Conservation (phyloP, 23 tunicate species). For the Ciona savignyi region DNA sequence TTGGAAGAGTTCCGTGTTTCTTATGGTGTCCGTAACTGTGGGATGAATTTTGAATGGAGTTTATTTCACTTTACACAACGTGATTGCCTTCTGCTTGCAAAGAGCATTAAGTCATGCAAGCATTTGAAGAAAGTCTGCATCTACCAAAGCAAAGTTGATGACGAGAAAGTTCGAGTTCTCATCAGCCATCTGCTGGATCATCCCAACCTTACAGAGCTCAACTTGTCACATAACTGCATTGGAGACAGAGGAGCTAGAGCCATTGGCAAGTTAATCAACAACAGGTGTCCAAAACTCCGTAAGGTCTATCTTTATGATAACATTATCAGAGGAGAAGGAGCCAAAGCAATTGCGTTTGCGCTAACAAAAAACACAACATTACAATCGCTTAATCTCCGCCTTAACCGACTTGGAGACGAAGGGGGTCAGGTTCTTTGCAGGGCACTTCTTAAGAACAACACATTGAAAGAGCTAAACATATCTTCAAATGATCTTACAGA, state of each 20-base stretch:
- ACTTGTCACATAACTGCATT: slow-evolving; percentile 82
- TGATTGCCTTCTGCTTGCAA: slow-evolving; percentile 79
- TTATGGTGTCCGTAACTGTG: slow-evolving; percentile 81
- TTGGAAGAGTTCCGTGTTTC: slow-evolving; percentile 65
- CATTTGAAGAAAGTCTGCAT: slow-evolving; percentile 43
- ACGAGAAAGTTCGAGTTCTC: slow-evolving; percentile 55
- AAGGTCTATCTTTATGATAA: slow-evolving; percentile 63
- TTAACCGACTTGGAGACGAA: slow-evolving; percentile 88
- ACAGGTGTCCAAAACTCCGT: slow-evolving; percentile 81
- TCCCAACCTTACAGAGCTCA: slow-evolving; percentile 50
- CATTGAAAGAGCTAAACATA: slow-evolving; percentile 43
- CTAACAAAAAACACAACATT: slow-evolving; percentile 54
- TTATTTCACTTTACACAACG: slow-evolving; percentile 83
- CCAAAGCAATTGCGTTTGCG: slow-evolving; percentile 81
- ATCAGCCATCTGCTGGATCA: slow-evolving; percentile 76
- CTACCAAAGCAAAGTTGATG: slow-evolving; percentile 85
- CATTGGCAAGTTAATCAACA: slow-evolving; percentile 84
- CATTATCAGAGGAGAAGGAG: slow-evolving; percentile 68
- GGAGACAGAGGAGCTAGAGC: slow-evolving; percentile 91
- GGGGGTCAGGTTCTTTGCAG: slow-evolving; percentile 81
- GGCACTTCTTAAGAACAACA: slow-evolving; percentile 51
- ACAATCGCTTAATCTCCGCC: slow-evolving; percentile 42
- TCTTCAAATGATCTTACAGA: slow-evolving; percentile 74
- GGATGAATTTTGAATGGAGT: slow-evolving; percentile 99
- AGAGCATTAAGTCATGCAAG: slow-evolving; percentile 43